Evolutionary conservation across 2,888 invertebrate species (phyloP), one percentile per base, ranked within the genome.

Genomic region (Dolichopus griseipennis): DNA sequence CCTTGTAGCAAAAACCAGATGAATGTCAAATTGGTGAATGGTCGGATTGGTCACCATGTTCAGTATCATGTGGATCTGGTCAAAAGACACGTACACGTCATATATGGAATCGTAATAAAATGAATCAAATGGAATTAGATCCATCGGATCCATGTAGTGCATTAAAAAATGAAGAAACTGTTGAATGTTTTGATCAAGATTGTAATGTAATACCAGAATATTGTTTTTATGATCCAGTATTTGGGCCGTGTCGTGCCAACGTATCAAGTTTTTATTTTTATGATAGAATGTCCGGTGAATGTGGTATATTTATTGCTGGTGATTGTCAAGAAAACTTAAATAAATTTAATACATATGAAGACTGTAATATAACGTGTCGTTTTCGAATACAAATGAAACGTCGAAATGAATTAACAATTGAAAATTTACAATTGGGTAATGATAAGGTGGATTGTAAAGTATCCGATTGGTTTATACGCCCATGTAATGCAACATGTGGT

Each of bases 311-410:
- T 81, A 97, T 90, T 82, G 90, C 90, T 33, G 77, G 77, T 65
- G 96, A 95, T 61, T 97, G 97, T 78, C 89, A 91, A 65, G 93
- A 91, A 1, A 96, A 95, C 78, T 85, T 86, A 63, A 97, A 97
- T 80, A 93, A 93, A 79, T 97, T 96, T 81, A 86, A 86, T 68
- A 87, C 87, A 0, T 84, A 87, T 69, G 86, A 88, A 68, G 85
- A 87, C 64, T 95, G 95, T 75, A 85, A 86, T 70, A 83, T 83
- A 27, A 85, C 87, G 15, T 93, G 92, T 75, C 80, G 82, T 8
- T 68, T 74, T 64, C 78, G 77, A 0, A 52, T 64, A 20, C 75
- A 77, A 0, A 75, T 75, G 64, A 75, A 75, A 65, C 37, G 63
- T 5, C 27, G 22, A 15, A 71, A 75, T 66, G 76, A 76, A 6